Conservation (phyloP, 2,113 vertebrate species). For the Nerophis lumbriciformis region DNA sequence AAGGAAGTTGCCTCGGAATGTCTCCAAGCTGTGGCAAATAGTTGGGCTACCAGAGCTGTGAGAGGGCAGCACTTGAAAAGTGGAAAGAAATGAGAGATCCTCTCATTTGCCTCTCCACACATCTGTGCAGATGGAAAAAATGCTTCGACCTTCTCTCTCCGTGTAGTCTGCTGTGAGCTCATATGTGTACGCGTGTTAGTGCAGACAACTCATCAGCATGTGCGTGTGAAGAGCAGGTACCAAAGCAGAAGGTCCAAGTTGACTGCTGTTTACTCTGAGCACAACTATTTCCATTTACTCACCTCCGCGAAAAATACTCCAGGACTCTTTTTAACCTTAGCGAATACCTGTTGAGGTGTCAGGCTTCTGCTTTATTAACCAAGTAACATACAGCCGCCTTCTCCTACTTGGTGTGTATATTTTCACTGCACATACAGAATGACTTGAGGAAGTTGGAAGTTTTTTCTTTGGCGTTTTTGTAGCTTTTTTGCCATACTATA, state of each 20-base stretch:
- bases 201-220: constrained; percentile 37
- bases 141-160: constrained; percentile 2
- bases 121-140: constrained; percentile 23
- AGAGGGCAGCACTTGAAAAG: constrained; percentile 42
- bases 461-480: too few relatives aligned
- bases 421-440: background rate
- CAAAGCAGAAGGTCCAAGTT: constrained; percentile 4
- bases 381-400: background rate
- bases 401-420: background rate
- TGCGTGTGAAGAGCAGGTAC: constrained; percentile 42
- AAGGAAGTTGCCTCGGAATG: constrained; percentile 60
- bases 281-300: constrained; percentile 39
- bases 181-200: constrained; percentile 13
- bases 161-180: constrained; percentile 11
- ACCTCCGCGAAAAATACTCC: constrained; percentile 45
- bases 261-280: constrained; percentile 34
- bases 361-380: constrained; percentile 1
- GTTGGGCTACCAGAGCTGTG: constrained; percentile 42
- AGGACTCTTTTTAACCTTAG: constrained; percentile 37
- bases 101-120: constrained; percentile 25
- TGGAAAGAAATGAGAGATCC: constrained; percentile 45
- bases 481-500: too few relatives aligned
- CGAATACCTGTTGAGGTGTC: constrained; percentile 23
- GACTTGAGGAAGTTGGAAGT: too few relatives aligned
- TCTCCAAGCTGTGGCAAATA: constrained; percentile 60